Evolutionary conservation across 2,797 vertebrate genomes (phyloP).

Genomic region (Acanthurus lineatus): DNA sequence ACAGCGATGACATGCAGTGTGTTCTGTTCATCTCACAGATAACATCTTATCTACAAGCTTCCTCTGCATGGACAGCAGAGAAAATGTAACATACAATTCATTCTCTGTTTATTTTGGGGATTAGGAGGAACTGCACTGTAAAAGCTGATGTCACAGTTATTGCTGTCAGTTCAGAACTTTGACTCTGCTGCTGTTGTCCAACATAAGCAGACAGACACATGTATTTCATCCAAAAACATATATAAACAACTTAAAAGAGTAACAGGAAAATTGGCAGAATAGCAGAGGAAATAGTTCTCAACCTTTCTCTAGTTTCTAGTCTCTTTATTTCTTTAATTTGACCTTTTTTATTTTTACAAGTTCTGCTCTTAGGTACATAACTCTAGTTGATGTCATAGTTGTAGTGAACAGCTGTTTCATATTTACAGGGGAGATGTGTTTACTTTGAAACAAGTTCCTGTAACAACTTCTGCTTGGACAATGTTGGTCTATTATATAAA

Average conservation of each 20-base stretch:
- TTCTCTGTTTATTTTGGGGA: constrained; percentile 54
- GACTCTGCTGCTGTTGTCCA: neutral
- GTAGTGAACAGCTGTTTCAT: neutral
- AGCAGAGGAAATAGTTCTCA: neutral
- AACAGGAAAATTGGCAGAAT: neutral
- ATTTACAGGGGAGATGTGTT: too few relatives aligned
- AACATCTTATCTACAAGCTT: constrained; percentile 73
- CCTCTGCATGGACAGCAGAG: constrained; percentile 43
- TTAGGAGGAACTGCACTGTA: constrained; percentile 47
- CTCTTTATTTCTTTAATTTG: neutral
- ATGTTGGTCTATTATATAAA: too few relatives aligned
- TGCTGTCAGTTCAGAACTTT: constrained; percentile 30
- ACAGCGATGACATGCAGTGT: constrained; percentile 36
- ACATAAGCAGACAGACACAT: constrained; percentile 6
- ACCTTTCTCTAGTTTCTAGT: neutral
- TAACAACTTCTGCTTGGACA: too few relatives aligned
- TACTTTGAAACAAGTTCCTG: too few relatives aligned
- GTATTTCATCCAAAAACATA: neutral
- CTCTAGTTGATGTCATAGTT: neutral
- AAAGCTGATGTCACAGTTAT: constrained; percentile 42
- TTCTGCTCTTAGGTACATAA: neutral
- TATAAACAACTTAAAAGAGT: too few relatives aligned
- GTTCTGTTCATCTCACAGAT: constrained; percentile 63
- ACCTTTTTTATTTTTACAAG: too few relatives aligned
- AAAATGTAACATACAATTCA: constrained; percentile 45